These are phyloP conservation scores for Pelobates cultripes DNA, from an alignment of 2,797 vertebrate genomes.

Conservation along the genomic window DNA sequence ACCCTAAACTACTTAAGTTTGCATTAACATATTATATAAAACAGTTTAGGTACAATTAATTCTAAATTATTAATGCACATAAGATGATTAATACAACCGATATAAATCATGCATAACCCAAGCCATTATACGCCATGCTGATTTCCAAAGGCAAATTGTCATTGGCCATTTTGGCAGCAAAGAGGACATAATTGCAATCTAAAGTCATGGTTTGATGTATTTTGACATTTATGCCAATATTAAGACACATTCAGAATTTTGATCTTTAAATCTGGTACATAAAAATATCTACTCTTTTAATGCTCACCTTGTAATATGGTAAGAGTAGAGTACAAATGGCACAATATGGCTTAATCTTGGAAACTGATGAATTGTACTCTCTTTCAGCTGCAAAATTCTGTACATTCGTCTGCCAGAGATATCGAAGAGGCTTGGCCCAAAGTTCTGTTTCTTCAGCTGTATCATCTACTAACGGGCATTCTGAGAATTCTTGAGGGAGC, in stretches of 20 bases:
- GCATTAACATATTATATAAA: too few species aligned
- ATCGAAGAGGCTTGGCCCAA: slow-evolving; percentile 90
- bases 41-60: too few species aligned
- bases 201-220: too few species aligned
- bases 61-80: too few species aligned
- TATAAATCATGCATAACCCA: too few species aligned
- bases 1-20: too few species aligned
- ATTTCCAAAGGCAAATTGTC: too few species aligned
- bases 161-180: too few species aligned
- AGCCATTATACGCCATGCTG: too few species aligned
- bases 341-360: slow-evolving; percentile 83
- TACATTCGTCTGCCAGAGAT: slow-evolving; percentile 88
- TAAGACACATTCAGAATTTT: not conserved
- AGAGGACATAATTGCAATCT: too few species aligned
- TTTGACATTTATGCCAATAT: not conserved
- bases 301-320: slow-evolving; percentile 89
- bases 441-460: slow-evolving; percentile 81
- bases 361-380: slow-evolving; percentile 84
- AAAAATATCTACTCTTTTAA: not conserved
- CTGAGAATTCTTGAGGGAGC: slow-evolving; percentile 77
- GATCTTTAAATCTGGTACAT: too few species aligned
- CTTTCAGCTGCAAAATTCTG: slow-evolving; percentile 85
- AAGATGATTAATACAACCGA: too few species aligned
- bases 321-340: slow-evolving; percentile 92
- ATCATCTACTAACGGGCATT: slow-evolving; percentile 74